Evolutionary conservation across 2,888 invertebrate genomes (phyloP).

Genomic region (Chrysodeixis includens): DNA sequence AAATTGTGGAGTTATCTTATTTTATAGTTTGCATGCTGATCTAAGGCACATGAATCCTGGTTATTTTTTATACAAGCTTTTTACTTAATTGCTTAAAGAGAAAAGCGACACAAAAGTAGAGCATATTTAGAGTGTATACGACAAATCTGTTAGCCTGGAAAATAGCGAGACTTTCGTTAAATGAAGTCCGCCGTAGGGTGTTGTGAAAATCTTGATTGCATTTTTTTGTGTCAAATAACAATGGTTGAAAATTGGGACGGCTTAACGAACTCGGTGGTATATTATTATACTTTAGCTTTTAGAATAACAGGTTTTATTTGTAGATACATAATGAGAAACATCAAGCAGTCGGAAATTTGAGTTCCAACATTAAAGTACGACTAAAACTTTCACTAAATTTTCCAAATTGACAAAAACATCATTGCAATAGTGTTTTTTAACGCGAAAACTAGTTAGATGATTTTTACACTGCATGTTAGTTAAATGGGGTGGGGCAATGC

Average conservation of each 20-base stretch:
- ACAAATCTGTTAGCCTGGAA: constrained; percentile 24
- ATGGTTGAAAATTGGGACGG: neutral
- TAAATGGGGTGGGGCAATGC: too few species aligned
- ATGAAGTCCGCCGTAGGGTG: constrained; percentile 30
- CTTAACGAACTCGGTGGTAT: constrained; percentile 10
- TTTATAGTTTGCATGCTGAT: constrained; percentile 45
- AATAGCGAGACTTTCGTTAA: constrained; percentile 16
- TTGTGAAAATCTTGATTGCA: constrained; percentile 19
- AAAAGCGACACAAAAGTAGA: constrained; percentile 26
- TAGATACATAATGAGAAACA: too few species aligned
- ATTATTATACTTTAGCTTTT: neutral
- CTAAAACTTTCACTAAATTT: too few species aligned
- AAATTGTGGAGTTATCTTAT: constrained; percentile 39
- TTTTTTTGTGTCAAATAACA: constrained; percentile 25
- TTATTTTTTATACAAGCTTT: constrained; percentile 46
- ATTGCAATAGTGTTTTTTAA: too few species aligned
- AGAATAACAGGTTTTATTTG: too few species aligned
- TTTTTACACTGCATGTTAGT: too few species aligned
- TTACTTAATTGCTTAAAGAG: constrained; percentile 18
- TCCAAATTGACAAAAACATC: too few species aligned
- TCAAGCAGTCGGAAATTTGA: too few species aligned
- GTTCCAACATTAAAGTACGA: too few species aligned
- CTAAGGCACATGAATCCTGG: constrained; percentile 36
- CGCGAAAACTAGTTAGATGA: too few species aligned
- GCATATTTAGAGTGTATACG: constrained; percentile 15